These are phyloP conservation scores for Blastobasis adustella DNA, from an alignment of 2,888 invertebrate genomes.

Conservation along the genomic window DNA sequence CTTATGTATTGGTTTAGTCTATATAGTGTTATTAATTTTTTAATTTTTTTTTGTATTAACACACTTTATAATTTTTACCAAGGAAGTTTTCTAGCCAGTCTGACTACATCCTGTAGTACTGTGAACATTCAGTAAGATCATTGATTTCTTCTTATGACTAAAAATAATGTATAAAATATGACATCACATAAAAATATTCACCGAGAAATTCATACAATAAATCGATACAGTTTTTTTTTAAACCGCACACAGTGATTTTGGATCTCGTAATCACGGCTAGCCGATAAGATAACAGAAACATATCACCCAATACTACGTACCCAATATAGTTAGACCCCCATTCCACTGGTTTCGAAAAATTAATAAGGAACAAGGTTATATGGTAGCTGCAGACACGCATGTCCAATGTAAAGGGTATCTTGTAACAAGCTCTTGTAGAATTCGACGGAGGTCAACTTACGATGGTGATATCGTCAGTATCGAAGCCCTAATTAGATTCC, in stretches of 20 bases:
- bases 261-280: constrained; percentile 65
- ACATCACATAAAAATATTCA: too few species aligned
- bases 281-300: constrained; percentile 58
- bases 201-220: too few species aligned
- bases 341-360: too few species aligned
- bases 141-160: too few species aligned
- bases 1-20: too few species aligned
- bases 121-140: too few species aligned
- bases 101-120: too few species aligned
- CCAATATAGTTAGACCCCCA: constrained; percentile 3
- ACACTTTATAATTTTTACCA: too few species aligned
- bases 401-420: constrained; percentile 30
- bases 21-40: too few species aligned
- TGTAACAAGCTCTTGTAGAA: background rate
- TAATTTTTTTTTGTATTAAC: too few species aligned
- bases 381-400: constrained; percentile 4
- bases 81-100: too few species aligned
- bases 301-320: constrained; percentile 24
- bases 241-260: constrained; percentile 65
- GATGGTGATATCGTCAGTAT: constrained; percentile 30
- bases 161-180: too few species aligned
- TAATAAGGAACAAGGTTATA: background rate
- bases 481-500: constrained; percentile 65
- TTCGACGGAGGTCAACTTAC: constrained; percentile 20
- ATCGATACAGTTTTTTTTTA: constrained; percentile 14